Base-by-base conservation (phyloP, 2,113 vertebrate genomes). In the Gambusia affinis region DNA sequence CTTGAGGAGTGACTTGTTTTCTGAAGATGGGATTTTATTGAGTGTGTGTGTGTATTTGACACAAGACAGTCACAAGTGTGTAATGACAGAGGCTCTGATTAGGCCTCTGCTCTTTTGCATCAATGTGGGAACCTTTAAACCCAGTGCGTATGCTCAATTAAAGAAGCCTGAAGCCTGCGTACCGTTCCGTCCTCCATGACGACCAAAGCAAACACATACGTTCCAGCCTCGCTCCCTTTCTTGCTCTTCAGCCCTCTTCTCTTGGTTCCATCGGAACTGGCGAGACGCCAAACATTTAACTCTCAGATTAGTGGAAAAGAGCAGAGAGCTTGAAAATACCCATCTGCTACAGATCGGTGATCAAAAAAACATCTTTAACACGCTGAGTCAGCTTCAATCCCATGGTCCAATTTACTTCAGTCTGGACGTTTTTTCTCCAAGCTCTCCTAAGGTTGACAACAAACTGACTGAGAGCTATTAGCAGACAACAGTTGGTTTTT, bases 1-100 rank as follows among this genome's bases (percentile, higher is more conserved):
- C 79, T 87, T 72, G 64, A 54, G 77, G 84, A 82, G 79, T 90
- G 89, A 91, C 81, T 87, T 85, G 86, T 89, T 86, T 87, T 83
- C 67, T 84, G 72, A 79, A 83, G 63, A 85, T 79, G 75, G 78
- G 82, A 73, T 78, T 83, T 67, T 67, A 73, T 62, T 76, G 70
- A 70, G 62, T 3, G 31, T 67, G 51, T 44, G 28, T 2, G 37
- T 71, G 62, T 2, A 31, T 28, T 31, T n/a, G 67, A 65, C 64
- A 10, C 35, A 72, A 60, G 17, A 15, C 22, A 79, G 75, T 83
- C 60, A 74, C 77, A 80, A 70, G 37, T 78, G 64, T 73, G 66
- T 79, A 68, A 73, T 85, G 24, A 79, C 37, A 24, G 2, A 70
- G 57, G 54, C 68, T 74, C 70, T 85, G 72, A 83, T 82, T 70